Evolutionary conservation across 92 coral and sea anemone genomes (phyloP), one percentile per base, ranked within the genome.

Genomic region (Paramuricea clavata): DNA sequence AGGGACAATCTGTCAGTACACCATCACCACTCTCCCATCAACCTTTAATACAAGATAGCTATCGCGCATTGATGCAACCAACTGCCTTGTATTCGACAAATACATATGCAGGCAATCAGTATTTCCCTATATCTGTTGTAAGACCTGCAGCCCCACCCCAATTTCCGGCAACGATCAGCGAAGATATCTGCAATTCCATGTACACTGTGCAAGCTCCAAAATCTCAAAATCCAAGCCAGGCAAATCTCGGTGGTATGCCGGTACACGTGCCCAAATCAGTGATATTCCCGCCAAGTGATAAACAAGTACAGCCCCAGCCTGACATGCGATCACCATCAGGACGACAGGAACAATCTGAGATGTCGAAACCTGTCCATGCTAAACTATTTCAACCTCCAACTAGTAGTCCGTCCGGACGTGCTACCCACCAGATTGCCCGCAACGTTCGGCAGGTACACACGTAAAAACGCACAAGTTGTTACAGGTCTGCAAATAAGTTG

Each of bases 371-470:
- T 76, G 91, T 97, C 21, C 90, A 97, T 88, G 99, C 99, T 17
- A 97, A 97, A 80, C 99, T 98, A 34, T 97, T 97, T 87, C 98
- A 97, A 82, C 99, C 99, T 54, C 99, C 99, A 67, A 91, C 92
- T 87, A 92, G n/a, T n/a, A n/a, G 87, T 27, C 90, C 95, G 34
- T 87, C 96, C 16, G 93, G 98, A 50, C 92, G 91, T 17, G 85
- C 95, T 36, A 49, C 73, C 0, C 72, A 79, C 31, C 71, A 34
- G 16, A 59, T 79, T 11, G 19, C 44, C 6, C 31, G 52, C 4
- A 23, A 36, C 28, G 68, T 39, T 60, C 84, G 73, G 33, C 84
- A 79, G 54, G 36, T 79, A 56, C 41, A n/a, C n/a, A n/a, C n/a
- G n/a, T n/a, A n/a, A n/a, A n/a, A n/a, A n/a, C n/a, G n/a, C n/a